A percentile compares a stretch with the other conserved stretches of the same genome.
These are phyloP conservation scores for Ectemnius lituratus DNA, from an alignment of 2,888 invertebrate species.

Conservation along the genomic window DNA sequence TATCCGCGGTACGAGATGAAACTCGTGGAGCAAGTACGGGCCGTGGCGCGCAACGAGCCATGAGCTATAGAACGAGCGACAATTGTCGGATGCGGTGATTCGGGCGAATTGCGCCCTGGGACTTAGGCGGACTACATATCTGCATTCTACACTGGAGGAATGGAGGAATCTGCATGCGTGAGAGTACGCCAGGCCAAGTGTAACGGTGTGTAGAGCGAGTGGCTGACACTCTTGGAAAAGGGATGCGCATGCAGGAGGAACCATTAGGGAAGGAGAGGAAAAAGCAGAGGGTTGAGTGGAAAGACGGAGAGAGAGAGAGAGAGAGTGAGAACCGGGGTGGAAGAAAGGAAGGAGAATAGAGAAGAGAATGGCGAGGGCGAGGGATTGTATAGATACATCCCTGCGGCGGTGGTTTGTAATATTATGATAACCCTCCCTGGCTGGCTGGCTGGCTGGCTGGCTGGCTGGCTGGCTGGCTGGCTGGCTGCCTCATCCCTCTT, in stretches of 20 bases:
- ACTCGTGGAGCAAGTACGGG: constrained; percentile 33
- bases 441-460: constrained; percentile 53
- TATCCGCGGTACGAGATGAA: constrained; percentile 34
- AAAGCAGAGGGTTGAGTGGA: constrained; percentile 8
- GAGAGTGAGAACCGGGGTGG: constrained; percentile 20
- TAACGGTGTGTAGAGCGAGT: constrained; percentile 22
- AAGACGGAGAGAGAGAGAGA: constrained; percentile 21
- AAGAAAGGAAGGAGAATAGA: background rate
- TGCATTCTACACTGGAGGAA: too few relatives aligned
- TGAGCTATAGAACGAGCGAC: constrained; percentile 61
- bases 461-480: constrained; percentile 60
- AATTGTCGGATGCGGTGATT: constrained; percentile 72
- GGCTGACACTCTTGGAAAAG: constrained; percentile 23
- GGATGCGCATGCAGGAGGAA: constrained; percentile 15
- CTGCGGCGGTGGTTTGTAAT: constrained; percentile 77
- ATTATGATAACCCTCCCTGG: constrained; percentile 76
- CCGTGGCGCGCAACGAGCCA: constrained; percentile 24
- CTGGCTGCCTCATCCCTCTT: constrained; percentile 41
- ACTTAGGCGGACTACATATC: constrained; percentile 59
- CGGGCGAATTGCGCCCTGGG: constrained; percentile 69
- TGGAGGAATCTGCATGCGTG: constrained; percentile 36
- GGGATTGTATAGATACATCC: constrained; percentile 72
- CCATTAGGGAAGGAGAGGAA: constrained; percentile 11
- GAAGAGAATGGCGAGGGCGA: constrained; percentile 45
- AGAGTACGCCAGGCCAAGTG: constrained; percentile 42